A percentile compares a stretch with the other conserved stretches of the same genome.
Conservation (phyloP, 2,797 vertebrate genomes). For the Bufotes viridis region DNA sequence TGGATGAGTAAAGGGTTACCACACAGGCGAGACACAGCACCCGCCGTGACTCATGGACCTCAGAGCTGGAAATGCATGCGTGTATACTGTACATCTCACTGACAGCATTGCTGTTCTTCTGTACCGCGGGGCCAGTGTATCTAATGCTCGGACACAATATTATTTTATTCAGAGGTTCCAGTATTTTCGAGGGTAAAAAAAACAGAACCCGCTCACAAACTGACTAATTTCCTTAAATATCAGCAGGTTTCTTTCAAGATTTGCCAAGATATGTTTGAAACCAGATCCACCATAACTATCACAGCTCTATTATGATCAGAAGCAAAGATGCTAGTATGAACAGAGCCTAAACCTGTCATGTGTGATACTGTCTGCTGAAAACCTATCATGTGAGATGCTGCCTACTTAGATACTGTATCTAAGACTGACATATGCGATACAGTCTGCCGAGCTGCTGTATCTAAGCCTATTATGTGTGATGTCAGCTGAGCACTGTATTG, state of each 20-base stretch:
- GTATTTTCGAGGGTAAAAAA: too few relatives aligned
- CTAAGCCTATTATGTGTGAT: background rate
- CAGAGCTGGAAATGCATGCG: background rate
- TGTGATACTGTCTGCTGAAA: background rate
- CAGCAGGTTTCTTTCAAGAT: too few relatives aligned
- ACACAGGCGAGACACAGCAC: background rate
- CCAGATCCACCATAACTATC: too few relatives aligned
- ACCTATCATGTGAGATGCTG: too few relatives aligned
- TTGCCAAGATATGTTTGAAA: too few relatives aligned
- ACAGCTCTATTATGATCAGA: too few relatives aligned
- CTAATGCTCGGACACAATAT: background rate
- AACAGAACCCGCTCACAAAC: too few relatives aligned
- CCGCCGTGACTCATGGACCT: background rate
- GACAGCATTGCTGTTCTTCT: background rate
- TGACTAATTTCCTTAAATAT: too few relatives aligned
- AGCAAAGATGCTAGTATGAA: too few relatives aligned
- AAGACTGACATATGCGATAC: background rate
- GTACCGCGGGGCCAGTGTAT: background rate
- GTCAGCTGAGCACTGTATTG: too few relatives aligned
- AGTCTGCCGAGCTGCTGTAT: background rate
- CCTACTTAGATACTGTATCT: background rate
- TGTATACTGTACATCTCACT: background rate
- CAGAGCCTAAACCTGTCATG: background rate
- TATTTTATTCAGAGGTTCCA: too few relatives aligned
- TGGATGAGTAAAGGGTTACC: constrained; percentile 11